Evolutionary conservation across 2,888 invertebrate species (phyloP), one percentile per base, ranked within the genome.

Genomic region (Colletes collaris): DNA sequence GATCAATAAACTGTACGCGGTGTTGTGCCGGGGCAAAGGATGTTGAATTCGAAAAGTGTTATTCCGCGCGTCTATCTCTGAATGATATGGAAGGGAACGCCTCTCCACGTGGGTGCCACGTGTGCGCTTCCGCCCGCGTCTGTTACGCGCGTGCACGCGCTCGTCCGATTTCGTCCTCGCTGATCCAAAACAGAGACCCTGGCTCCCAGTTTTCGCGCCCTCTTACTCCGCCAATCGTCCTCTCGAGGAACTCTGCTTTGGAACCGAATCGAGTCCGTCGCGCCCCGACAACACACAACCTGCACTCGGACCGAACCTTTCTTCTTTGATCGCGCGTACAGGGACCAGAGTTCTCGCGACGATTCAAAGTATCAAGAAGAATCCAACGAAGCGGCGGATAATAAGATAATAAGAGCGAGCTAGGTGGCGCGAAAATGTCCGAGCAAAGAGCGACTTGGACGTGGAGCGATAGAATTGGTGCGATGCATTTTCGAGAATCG

Each of bases 31-130:
- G 88, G 85, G 83, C 89, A 90, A 91, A 90, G 91, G 92, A 92
- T 92, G 92, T 92, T 92, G 91, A 91, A 92, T 92, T 92, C 91
- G 91, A 93, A 93, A 92, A 92, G 93, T 92, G 92, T 92, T 92
- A 92, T 92, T 92, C 90, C 91, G 92, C 93, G 92, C 92, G 91
- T 92, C 92, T 92, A 92, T 93, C 92, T 92, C 92, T 91, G 92
- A 93, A 93, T 93, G 93, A 93, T 93, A 92, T 92, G 92, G 91
- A 92, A 92, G 91, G 92, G 92, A 91, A 92, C 92, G 92, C 92
- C 92, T 92, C 92, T 90, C 91, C 91, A 90, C 91, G 91, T 91
- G 91, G 90, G 86, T 86, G 89, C 91, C 93, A 92, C 92, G 92
- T 92, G 93, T 92, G 91, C 90, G 87, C 86, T 83, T 86, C 86